Evolutionary conservation across 2,797 vertebrate genomes (phyloP).

Genomic region (Argya squamiceps): DNA sequence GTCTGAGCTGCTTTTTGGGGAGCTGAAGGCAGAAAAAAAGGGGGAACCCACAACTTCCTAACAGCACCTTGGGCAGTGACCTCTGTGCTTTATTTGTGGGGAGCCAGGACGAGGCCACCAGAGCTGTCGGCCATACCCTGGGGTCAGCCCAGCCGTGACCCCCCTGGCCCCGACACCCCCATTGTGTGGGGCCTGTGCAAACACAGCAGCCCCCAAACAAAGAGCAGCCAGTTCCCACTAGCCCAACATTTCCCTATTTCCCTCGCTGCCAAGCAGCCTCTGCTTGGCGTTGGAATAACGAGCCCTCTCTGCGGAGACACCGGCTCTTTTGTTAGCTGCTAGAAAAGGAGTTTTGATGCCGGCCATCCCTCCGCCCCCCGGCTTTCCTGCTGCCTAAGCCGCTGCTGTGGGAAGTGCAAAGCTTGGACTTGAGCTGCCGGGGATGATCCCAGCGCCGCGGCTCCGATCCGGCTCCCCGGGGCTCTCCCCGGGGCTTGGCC

Average conservation of each 20-base stretch:
- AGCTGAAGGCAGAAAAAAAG: neutral
- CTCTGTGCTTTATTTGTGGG: neutral
- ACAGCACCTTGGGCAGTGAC: neutral
- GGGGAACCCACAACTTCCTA: fast-evolving
- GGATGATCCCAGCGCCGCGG: neutral
- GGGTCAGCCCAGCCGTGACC: neutral
- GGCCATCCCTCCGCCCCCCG: neutral
- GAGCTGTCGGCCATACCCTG: fast-evolving
- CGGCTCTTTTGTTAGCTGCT: constrained; percentile 70
- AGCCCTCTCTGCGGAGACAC: constrained; percentile 69
- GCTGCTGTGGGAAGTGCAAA: constrained; percentile 46
- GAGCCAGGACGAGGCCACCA: neutral
- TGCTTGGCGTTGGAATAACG: constrained; percentile 71
- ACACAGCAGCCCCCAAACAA: constrained; percentile 17
- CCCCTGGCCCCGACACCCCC: fast-evolving
- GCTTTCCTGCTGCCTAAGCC: constrained; percentile 20
- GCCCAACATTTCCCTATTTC: constrained; percentile 70
- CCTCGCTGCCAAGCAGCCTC: constrained; percentile 71
- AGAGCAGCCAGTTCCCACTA: constrained; percentile 55
- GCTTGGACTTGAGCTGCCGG: neutral
- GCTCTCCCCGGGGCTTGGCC: neutral
- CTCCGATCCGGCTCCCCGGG: neutral
- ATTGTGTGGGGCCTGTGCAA: constrained; percentile 29
- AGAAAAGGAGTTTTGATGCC: constrained; percentile 71
- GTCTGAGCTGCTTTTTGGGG: neutral